Evolutionary conservation across 2,888 invertebrate genomes (phyloP).

Genomic region (Drosophila greeni): DNA sequence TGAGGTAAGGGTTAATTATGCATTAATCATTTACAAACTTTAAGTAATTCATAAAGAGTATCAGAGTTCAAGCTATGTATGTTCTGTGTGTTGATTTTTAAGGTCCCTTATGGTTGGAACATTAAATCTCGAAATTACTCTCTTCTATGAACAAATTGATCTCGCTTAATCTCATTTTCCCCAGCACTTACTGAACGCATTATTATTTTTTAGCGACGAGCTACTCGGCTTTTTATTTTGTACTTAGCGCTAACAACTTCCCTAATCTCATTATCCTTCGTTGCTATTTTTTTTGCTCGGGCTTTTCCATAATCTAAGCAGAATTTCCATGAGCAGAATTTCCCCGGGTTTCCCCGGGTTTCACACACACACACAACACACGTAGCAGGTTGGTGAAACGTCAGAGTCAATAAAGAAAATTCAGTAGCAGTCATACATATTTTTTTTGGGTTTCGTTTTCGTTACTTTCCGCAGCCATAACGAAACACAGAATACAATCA

Average conservation of each 20-base stretch:
- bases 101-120: not conserved
- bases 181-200: slow-evolving; percentile 2
- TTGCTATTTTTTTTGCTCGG: slow-evolving; percentile 1
- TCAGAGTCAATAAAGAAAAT: slow-evolving; percentile 63
- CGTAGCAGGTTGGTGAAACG: slow-evolving; percentile 45
- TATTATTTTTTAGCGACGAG: slow-evolving; percentile 1
- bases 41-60: not conserved
- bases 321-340: slow-evolving; percentile 5
- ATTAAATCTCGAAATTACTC: not conserved
- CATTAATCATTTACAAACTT: not conserved
- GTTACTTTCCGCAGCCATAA: slow-evolving; percentile 37
- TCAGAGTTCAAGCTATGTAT: too few species aligned
- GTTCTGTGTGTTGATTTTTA: not conserved
- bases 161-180: slow-evolving; percentile 3
- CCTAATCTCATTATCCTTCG: slow-evolving; percentile 31
- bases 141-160: not conserved
- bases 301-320: slow-evolving; percentile 34
- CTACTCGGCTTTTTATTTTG: slow-evolving; percentile 18
- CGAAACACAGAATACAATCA: slow-evolving; percentile 56
- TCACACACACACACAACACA: slow-evolving; percentile 1
- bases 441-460: slow-evolving; percentile 8
- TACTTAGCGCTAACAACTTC: slow-evolving; percentile 34
- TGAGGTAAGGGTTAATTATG: not conserved
- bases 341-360: slow-evolving; percentile 10
- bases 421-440: slow-evolving; percentile 14